Base-by-base conservation (phyloP, 2,888 invertebrate genomes). In the Allygus modestus region DNA sequence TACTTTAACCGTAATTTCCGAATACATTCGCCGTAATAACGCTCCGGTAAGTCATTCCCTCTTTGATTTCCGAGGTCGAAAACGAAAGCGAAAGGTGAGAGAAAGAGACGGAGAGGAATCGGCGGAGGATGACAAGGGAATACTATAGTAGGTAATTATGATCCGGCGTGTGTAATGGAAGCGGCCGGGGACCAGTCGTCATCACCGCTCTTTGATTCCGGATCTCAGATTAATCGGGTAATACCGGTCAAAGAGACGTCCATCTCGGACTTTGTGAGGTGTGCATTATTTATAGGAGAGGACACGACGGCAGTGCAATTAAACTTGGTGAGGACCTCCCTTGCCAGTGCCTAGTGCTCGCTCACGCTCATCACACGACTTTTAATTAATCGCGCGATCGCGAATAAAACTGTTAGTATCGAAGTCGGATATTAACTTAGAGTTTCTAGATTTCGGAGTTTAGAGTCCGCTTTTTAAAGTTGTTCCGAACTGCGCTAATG, bases 231-330 rank as follows among this genome's bases (percentile, higher is more conserved):
- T 77, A 77, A 77, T 77, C 77, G 77, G 77, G 51, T 46, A 26
- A 46, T 43, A 46, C 46, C 51, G 77, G 77, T 43, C 46, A 43
- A 77, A 77, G 46, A 28, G 46, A n/a, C 46, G 46, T 4, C 46
- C 46, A 28, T 77, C 43, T 46, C 28, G 17, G 26, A 41, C 77
- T 46, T 43, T 77, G 43, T 46, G 46, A 43, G 28, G 77, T 46
- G 77, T 77, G 41, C 77, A 77, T 77, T 77, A 77, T 77, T 77
- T 77, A 77, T 77, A 71, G 71, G 69, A 33, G n/a, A n/a, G n/a
- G n/a, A n/a, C n/a, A n/a, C n/a, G n/a, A 11, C 61, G 26, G 11
- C n/a, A 15, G 37, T 20, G 71, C 71, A 71, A 71, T 71, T 71
- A 71, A 71, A 71, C 71, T 71, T 71, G 33, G 41, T 17, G 23